phyloP scores from a whole-genome alignment of 2,113 vertebrate genomes.

The Dicrurus megarhynchus region DNA sequence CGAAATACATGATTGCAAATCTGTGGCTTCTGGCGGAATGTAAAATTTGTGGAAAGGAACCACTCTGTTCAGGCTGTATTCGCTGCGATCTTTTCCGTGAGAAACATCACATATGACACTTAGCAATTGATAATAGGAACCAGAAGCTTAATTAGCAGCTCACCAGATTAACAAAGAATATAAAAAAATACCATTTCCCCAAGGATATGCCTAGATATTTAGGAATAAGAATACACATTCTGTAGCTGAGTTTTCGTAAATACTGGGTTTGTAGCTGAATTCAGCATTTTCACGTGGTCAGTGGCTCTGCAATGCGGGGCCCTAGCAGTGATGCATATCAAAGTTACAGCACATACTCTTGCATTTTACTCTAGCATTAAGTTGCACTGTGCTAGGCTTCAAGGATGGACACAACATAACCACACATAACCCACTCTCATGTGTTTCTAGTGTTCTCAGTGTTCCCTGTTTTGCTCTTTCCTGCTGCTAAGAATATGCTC shows the following conservation, averaged over 20 bases:
- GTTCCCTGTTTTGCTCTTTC: background rate
- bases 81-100: background rate
- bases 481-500: background rate
- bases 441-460: background rate
- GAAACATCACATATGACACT: background rate
- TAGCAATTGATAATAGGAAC: background rate
- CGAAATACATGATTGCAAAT: background rate
- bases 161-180: background rate
- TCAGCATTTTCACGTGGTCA: background rate
- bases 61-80: background rate
- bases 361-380: background rate
- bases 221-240: background rate
- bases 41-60: background rate
- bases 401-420: background rate
- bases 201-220: background rate
- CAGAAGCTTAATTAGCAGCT: constrained; percentile 18
- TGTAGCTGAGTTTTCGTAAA: background rate
- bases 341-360: background rate
- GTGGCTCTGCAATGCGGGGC: background rate
- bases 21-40: background rate
- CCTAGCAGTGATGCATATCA: background rate
- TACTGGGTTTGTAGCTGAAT: background rate
- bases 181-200: background rate
- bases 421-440: background rate
- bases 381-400: background rate